Base-by-base conservation (phyloP, 2,797 vertebrate species). In the Halcyon smyrnensis region DNA sequence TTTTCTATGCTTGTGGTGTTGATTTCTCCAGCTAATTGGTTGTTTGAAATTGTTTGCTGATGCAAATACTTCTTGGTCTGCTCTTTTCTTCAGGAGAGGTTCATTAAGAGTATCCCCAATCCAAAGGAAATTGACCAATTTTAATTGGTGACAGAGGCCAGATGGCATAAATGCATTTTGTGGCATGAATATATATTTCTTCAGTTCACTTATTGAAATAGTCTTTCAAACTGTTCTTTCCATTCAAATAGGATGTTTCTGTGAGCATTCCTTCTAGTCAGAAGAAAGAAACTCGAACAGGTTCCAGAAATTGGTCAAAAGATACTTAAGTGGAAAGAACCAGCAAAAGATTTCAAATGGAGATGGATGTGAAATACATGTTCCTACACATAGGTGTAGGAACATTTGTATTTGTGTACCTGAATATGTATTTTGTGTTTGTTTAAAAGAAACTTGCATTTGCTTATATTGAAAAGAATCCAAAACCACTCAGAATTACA, bases 21-120 rank as follows among this genome's bases (percentile, higher is more conserved):
- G 76, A 90, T 91, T 93, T 92, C 89, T 95, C 64, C 59, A 65
- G 68, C 57, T 96, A 96, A 94, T 90, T 94, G 76, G 86, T 89
- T 80, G 88, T 91, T 95, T 95, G 95, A 96, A 95, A 91, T 84
- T 93, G 71, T 93, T 95, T 94, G 71, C 76, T 90, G 82, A 96
- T 90, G 84, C 90, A 93, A 94, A 87, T 91, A 71, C 32, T 85
- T 94, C 70, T 87, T 83, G 54, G 70, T 91, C 68, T 74, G 84
- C 65, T 78, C 41, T 94, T 91, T 93, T 93, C 71, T 96, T 60
- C 60, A 43, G 41, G 63, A 93, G 64, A 84, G 84, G 63, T 91
- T 94, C 95, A 96, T 95, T 96, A 95, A 82, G 51, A 75, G 41
- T 73, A 90, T 81, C 73, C 60, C 36, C 45, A 79, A 65, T 93